phyloP scores from a whole-genome alignment of 2,113 vertebrate genomes.

The Phalacrocorax brasilianus region DNA sequence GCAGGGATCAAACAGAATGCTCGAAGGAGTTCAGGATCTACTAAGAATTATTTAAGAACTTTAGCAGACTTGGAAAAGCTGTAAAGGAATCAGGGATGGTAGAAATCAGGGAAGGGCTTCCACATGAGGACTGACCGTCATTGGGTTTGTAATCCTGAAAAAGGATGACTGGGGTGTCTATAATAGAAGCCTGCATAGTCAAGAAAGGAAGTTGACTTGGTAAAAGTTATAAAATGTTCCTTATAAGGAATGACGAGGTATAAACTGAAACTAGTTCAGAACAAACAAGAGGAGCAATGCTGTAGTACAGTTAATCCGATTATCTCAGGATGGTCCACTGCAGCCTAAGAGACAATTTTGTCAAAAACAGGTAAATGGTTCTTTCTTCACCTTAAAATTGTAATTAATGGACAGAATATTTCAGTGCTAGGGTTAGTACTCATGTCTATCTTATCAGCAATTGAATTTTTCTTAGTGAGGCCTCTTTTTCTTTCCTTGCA shows the following conservation, averaged over 20 bases:
- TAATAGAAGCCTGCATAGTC: background rate
- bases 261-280: background rate
- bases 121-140: rapidly evolving
- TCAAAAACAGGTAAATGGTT: background rate
- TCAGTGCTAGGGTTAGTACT: background rate
- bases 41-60: background rate
- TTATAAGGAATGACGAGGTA: background rate
- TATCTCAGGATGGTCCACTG: background rate
- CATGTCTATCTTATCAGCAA: background rate
- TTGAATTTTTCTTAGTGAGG: background rate
- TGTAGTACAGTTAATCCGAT: background rate
- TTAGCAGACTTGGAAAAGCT: background rate
- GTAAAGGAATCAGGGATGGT: background rate
- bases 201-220: background rate
- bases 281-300: background rate
- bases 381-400: background rate
- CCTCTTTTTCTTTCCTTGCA: background rate
- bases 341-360: background rate
- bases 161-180: background rate
- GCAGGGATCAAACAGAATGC: background rate
- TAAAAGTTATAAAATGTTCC: background rate
- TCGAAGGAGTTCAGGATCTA: background rate
- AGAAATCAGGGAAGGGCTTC: background rate
- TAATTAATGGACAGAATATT: background rate
- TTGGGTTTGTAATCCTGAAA: background rate